Base-by-base conservation (phyloP, 2,797 vertebrate species). In the Enteromius anoplus region DNA sequence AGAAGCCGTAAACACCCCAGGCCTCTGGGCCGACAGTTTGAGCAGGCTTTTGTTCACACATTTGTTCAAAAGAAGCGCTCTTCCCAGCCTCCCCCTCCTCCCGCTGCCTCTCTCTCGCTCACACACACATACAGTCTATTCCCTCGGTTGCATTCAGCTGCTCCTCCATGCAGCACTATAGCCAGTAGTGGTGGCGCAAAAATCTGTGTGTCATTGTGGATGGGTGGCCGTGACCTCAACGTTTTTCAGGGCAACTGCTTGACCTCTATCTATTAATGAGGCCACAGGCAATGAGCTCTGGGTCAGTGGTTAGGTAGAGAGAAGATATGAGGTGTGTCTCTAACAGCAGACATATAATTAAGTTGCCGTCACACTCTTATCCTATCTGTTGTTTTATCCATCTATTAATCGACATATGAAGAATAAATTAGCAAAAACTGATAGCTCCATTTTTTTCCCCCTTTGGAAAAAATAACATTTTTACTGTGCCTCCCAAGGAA, bases 21-120 rank as follows among this genome's bases (percentile, higher is more conserved):
- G 92, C 93, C 92, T 89, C 84, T 58, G 89, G 86, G 86, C 91
- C 78, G 90, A 93, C 93, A 94, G 91, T 93, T 95, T 94, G 90
- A 92, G 90, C 89, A 86, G 81, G 89, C 92, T 92, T 94, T 95
- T 95, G 94, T 95, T 95, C 92, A 94, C 94, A 94, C 93, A 68
- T 94, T 91, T 71, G 76, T 89, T 93, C 90, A 92, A 94, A 92
- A 91, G 91, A 87, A 85, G 85, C 87, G 82, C 34, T 65, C 83
- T 83, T 85, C 69, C 81, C 83, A 66, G 62, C 80, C 65, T 60
- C 26, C 21, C 78, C 80, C 77, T 40, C 12, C 37, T 72, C 65
- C 49, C 17, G 49, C 62, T 83, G 82, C 71, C 69, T 75, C 77
- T 65, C 84, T 85, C 86, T 85, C 62, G 53, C 85, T 84, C 62